Evolutionary conservation across 2,888 invertebrate species (phyloP).

Genomic region (Cerceris ruficornis): DNA sequence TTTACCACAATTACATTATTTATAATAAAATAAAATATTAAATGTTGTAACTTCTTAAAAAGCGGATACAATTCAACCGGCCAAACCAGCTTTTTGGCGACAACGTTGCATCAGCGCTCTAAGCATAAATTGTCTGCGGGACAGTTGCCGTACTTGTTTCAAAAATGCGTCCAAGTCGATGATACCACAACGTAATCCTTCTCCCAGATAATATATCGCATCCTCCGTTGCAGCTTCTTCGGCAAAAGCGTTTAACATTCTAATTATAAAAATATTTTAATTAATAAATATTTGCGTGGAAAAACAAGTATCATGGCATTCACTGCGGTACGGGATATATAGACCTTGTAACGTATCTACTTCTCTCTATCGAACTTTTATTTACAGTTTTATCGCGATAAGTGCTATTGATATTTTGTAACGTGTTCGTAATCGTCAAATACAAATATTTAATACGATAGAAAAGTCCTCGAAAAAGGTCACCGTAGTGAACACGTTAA

Average conservation of each 20-base stretch:
- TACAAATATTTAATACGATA: too few species aligned
- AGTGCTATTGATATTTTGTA: too few species aligned
- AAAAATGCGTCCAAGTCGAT: constrained; percentile 98
- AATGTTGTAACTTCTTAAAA: constrained; percentile 46
- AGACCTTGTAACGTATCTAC: too few species aligned
- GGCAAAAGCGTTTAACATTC: constrained; percentile 95
- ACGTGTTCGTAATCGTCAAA: too few species aligned
- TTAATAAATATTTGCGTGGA: not conserved
- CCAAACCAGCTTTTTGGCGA: constrained; percentile 94
- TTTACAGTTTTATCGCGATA: too few species aligned
- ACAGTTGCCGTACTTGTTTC: constrained; percentile 97
- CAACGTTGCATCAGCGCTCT: constrained; percentile 98
- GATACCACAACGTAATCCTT: constrained; percentile 94
- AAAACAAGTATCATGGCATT: not conserved
- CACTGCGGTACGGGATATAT: too few species aligned
- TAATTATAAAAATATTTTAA: constrained; percentile 76
- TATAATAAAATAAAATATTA: constrained; percentile 60
- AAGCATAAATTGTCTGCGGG: constrained; percentile 97
- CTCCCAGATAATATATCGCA: constrained; percentile 98
- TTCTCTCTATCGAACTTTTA: too few species aligned
- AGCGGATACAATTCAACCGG: constrained; percentile 83
- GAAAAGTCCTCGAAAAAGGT: too few species aligned
- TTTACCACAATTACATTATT: constrained; percentile 37
- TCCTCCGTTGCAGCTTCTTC: constrained; percentile 99
- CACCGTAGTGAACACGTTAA: too few species aligned